Base-by-base conservation (phyloP, 1,140 invertebrate genomes). In the Lucilia cuprina region DNA sequence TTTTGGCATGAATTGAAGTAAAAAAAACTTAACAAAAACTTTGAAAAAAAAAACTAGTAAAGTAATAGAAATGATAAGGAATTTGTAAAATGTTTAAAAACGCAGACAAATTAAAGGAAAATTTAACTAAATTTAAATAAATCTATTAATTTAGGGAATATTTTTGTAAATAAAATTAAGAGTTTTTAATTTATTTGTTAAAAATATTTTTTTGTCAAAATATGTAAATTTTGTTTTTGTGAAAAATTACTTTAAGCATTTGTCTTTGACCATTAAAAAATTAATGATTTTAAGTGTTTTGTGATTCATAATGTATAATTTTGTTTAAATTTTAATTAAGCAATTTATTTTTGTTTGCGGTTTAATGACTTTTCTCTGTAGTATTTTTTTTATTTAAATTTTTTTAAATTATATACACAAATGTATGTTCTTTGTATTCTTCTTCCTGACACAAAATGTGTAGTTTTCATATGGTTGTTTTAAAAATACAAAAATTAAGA, bases 1-100 rank as follows among this genome's bases (percentile, higher is more conserved):
- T 80, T 80, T 80, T 80, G 77, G 77, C 77, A 80, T 21, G 41
- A 47, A 7, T 80, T 80, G 50, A 50, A 35, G 10, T 41, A 78
- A 41, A 9, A 14, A 78, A 75, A 35, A 75, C 2, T 41, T 5
- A 41, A 41, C 3, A 41, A 41, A 41, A 41, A 41, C 35, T 41
- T 5, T 41, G 35, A 8, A 41, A 41, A 41, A 41, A 41, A 7
- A 41, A 41, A 10, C 41, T 8, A 41, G n/a, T n/a, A 60, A 60
- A 60, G 13, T 60, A 14, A 60, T 60, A 60, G 55, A 60, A 60
- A 60, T 60, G 55, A 60, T 60, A 60, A 60, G 25, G 55, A 60
- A 60, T 60, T 60, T 60, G 55, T 60, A 60, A 60, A 60, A 14
- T 60, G 50, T 60, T 60, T 60, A 0, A 0, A 60, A 60, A 60